Conservation (phyloP, 2,797 vertebrate genomes). For the Propithecus deckenii region DNA sequence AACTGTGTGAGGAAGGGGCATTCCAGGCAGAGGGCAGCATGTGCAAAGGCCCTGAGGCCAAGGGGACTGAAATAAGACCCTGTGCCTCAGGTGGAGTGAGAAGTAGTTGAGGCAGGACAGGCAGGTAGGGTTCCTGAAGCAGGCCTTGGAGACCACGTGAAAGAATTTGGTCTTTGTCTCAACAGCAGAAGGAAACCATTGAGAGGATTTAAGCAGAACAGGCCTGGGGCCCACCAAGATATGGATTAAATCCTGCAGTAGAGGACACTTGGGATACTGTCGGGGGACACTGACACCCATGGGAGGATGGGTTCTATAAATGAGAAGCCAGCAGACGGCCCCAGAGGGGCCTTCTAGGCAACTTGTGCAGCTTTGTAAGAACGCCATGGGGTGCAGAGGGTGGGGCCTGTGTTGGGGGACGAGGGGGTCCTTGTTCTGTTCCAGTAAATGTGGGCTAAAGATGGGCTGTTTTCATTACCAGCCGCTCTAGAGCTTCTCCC, state of each 20-base stretch:
- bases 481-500: not conserved
- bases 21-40: not conserved
- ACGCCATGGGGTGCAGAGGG: not conserved
- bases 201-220: not conserved
- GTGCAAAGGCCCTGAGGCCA: not conserved
- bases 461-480: not conserved
- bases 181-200: not conserved
- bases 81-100: not conserved
- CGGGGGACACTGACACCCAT: not conserved
- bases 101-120: not conserved
- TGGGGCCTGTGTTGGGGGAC: not conserved
- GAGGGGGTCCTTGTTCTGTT: not conserved
- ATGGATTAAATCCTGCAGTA: not conserved
- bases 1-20: not conserved
- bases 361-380: not conserved
- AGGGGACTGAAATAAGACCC: not conserved
- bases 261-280: not conserved
- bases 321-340: not conserved
- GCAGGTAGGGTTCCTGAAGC: not conserved
- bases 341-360: not conserved
- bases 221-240: not conserved
- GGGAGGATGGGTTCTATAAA: not conserved
- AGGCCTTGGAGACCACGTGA: not conserved
- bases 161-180: not conserved
- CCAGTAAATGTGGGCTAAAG: not conserved